phyloP scores from a whole-genome alignment of 1,140 invertebrate genomes.

The Chironomus tepperi region DNA sequence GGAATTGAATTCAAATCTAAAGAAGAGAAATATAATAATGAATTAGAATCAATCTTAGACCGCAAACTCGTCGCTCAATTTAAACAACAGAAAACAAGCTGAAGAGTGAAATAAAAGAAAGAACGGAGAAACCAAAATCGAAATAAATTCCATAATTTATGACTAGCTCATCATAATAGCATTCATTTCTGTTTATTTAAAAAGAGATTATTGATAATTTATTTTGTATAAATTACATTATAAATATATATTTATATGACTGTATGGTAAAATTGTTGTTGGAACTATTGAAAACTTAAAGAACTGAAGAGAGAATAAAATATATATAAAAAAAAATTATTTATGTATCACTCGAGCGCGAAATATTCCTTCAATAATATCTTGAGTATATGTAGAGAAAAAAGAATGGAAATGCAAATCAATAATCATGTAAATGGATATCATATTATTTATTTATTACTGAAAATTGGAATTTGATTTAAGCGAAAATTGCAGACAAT shows the following conservation, averaged over 20 bases:
- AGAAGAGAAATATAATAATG: neutral
- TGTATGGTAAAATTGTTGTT: neutral
- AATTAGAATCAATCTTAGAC: neutral
- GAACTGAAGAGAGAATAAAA: no score
- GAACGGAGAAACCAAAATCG: neutral
- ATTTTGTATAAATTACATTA: conserved; percentile 23
- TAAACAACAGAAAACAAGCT: no score
- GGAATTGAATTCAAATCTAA: no score
- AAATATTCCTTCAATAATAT: neutral
- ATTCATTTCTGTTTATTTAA: conserved; percentile 7
- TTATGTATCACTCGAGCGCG: conserved; percentile 5
- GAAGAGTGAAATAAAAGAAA: neutral
- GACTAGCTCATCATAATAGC: conserved; percentile 19
- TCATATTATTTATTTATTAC: conserved; percentile 15
- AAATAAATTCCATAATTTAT: conserved; percentile 21
- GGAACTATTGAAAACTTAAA: no score
- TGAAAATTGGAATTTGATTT: neutral
- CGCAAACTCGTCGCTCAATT: neutral
- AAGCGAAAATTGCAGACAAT: conserved; percentile 6
- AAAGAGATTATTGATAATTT: conserved; percentile 22
- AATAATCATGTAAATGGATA: conserved; percentile 14
- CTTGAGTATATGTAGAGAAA: neutral
- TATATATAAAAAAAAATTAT: neutral
- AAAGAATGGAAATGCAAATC: neutral
- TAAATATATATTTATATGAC: conserved; percentile 11